These are phyloP conservation scores for Sclerurus mexicanus DNA, from an alignment of 2,113 vertebrate genomes.

Conservation along the genomic window DNA sequence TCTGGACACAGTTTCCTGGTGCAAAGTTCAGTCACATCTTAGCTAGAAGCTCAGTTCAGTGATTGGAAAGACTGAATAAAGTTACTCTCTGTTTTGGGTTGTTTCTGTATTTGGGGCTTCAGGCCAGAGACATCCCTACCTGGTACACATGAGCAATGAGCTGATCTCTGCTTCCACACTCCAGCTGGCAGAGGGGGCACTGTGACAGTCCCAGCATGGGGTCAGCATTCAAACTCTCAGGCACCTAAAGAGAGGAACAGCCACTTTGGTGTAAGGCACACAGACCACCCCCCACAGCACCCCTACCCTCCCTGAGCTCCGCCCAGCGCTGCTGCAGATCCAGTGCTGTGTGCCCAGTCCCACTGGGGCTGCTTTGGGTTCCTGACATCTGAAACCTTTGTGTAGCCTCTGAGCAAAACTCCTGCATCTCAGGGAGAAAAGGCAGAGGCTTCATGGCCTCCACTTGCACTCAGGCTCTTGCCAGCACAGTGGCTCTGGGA, in stretches of 20 bases:
- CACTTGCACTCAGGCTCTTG: neutral
- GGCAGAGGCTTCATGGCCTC: neutral
- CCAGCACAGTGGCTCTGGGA: neutral
- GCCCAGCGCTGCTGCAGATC: neutral
- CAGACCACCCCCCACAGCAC: neutral
- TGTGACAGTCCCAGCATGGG: conserved; percentile 77
- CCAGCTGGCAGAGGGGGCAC: conserved; percentile 91
- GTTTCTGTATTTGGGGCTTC: neutral
- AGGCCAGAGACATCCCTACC: conserved; percentile 71
- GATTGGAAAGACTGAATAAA: neutral
- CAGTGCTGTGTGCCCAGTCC: neutral
- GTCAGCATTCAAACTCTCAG: conserved; percentile 59
- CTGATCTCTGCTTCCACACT: conserved; percentile 90
- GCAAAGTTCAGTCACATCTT: neutral
- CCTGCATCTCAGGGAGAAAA: neutral
- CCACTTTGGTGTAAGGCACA: neutral
- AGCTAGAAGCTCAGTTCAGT: neutral
- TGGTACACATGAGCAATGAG: conserved; percentile 95
- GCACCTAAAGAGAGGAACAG: conserved; percentile 52
- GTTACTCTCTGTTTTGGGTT: neutral
- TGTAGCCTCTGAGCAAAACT: neutral
- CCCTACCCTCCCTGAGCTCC: neutral
- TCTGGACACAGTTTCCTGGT: neutral
- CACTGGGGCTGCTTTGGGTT: neutral
- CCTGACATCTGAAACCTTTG: neutral